These are phyloP conservation scores for Scaptomyza polygonia DNA, from an alignment of 2,888 invertebrate species.

Conservation along the genomic window DNA sequence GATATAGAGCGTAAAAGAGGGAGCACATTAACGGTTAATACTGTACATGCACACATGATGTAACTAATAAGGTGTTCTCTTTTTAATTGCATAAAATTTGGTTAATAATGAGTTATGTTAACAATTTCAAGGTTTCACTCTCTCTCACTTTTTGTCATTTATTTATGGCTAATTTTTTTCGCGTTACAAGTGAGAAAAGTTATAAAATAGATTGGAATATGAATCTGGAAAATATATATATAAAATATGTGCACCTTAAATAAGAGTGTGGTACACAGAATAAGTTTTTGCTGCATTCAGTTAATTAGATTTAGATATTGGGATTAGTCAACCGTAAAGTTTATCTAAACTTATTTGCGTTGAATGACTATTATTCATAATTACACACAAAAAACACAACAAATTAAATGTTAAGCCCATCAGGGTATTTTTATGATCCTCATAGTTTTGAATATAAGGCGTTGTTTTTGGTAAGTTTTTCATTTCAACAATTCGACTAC, in stretches of 20 bases:
- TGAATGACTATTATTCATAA: constrained; percentile 15
- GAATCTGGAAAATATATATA: neutral
- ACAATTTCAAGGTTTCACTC: constrained; percentile 61
- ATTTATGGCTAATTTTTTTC: constrained; percentile 33
- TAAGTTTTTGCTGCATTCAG: neutral
- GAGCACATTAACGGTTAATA: constrained; percentile 17
- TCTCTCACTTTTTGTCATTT: neutral
- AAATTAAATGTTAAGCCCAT: constrained; percentile 5
- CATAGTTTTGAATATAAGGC: constrained; percentile 2
- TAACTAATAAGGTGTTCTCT: too few relatives aligned
- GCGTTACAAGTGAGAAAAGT: constrained; percentile 7
- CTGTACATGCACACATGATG: constrained; percentile 6
- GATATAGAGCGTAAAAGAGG: constrained; percentile 14
- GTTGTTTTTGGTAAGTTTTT: constrained; percentile 10
- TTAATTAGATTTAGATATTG: constrained; percentile 10
- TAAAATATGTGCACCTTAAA: neutral
- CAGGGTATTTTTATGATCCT: neutral
- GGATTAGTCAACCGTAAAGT: neutral
- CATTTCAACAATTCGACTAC: constrained; percentile 21
- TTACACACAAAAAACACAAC: too few relatives aligned
- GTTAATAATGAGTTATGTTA: constrained; percentile 51
- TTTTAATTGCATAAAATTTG: constrained; percentile 34
- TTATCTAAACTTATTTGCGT: constrained; percentile 12
- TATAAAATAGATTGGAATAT: neutral
- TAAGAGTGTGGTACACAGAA: neutral